Evolutionary conservation across 2,797 vertebrate species (phyloP).

Genomic region (Craterocephalus amniculus): DNA sequence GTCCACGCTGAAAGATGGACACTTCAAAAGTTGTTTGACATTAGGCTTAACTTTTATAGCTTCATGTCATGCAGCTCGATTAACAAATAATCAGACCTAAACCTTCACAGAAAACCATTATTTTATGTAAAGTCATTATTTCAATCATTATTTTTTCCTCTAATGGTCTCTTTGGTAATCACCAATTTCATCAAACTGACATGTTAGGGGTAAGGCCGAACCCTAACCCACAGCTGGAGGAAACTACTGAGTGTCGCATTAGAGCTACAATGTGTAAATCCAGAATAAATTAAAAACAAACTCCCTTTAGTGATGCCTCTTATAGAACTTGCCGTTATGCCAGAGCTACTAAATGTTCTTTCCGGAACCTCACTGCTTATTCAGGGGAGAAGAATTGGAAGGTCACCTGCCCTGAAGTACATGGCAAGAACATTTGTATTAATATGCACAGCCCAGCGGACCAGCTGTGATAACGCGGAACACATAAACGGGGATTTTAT

Average conservation of each 20-base stretch:
- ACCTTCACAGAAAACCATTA: too few species aligned
- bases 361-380: not conserved
- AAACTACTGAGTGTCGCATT: not conserved
- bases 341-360: not conserved
- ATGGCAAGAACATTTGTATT: conserved; percentile 1
- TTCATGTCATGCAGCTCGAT: not conserved
- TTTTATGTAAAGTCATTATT: too few species aligned
- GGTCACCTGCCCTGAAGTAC: not conserved
- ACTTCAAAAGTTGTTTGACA: not conserved
- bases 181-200: not conserved
- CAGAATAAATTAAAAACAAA: not conserved
- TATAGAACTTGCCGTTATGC: not conserved
- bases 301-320: not conserved
- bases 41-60: not conserved
- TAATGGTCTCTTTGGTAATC: too few species aligned
- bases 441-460: not conserved
- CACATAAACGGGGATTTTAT: not conserved
- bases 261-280: not conserved
- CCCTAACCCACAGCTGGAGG: not conserved
- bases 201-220: too few species aligned
- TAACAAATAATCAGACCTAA: not conserved
- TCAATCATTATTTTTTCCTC: too few species aligned
- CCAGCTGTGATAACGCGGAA: not conserved
- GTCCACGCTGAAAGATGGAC: too few species aligned
- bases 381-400: not conserved